These are phyloP conservation scores for Drosophila leontia DNA, from an alignment of 1,140 invertebrate genomes.

Conservation along the genomic window DNA sequence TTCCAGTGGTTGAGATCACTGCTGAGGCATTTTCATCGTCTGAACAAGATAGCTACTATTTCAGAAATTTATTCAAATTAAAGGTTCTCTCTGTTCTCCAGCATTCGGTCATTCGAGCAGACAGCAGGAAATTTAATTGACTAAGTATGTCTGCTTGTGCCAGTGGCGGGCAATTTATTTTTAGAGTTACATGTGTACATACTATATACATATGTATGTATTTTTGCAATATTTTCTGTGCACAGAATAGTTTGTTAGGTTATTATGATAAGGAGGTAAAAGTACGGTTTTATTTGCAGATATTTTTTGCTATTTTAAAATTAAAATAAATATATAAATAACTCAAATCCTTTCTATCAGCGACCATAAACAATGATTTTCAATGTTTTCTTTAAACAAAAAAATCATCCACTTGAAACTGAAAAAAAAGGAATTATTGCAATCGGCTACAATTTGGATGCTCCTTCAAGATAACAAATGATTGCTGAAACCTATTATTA, in stretches of 20 bases:
- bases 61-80: slow-evolving; percentile 8
- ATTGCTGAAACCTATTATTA: too few relatives aligned
- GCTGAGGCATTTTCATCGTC: not conserved
- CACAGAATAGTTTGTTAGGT: not conserved
- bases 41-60: not conserved
- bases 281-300: not conserved
- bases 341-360: too few relatives aligned
- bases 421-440: too few relatives aligned
- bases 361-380: too few relatives aligned
- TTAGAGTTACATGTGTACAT: not conserved
- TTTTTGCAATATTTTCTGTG: slow-evolving; percentile 5
- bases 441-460: too few relatives aligned
- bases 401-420: too few relatives aligned
- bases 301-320: not conserved
- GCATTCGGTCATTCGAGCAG: not conserved
- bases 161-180: not conserved
- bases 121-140: not conserved
- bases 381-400: too few relatives aligned
- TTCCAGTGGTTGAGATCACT: slow-evolving; percentile 2
- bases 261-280: not conserved
- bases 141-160: not conserved
- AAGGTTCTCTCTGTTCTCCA: not conserved
- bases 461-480: too few relatives aligned
- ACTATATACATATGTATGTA: not conserved
- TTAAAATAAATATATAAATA: not conserved